Evolutionary conservation across 2,888 invertebrate genomes (phyloP), one percentile per base, ranked within the genome.

Genomic region (Aspidiotus destructor): DNA sequence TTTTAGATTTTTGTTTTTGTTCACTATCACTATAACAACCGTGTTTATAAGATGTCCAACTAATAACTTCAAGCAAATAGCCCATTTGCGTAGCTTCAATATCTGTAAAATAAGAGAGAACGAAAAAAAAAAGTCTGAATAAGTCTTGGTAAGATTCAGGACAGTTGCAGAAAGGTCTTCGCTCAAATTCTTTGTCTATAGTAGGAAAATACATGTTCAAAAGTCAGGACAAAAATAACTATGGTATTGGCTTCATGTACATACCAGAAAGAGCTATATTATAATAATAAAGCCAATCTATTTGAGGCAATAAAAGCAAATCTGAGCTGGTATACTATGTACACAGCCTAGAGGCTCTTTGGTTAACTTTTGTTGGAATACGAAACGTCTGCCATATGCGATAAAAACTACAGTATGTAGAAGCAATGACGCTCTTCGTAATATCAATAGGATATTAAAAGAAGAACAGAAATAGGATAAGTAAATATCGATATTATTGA

Each of bases 341-440:
- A 65, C 65, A 65, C 65, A 65, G 65, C 65, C 65, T 58, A 58
- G 58, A 65, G 65, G 65, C 58, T 65, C 65, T 65, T 65, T 65
- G 65, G 58, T 65, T 65, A 65, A 65, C 65, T 65, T 65, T 65
- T 65, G 65, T 57, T 53, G 58, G 58, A 65, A 65, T 17, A 58
- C 58, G 48, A 58, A 58, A 58, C 48, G 65, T 58, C 58, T 65
- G 48, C 58, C 65, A 28, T 65, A 48, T 41, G 42, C 58, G 65
- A 58, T 44, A 40, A 57, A 64, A 64, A 64, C 48, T 48, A 48
- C 48, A 11, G 48, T 48, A 48, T 6, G 48, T 48, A 1, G 10
- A n/a, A 48, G n/a, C 10, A 48, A 11, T 48, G 48, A 48, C n/a
- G n/a, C 48, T 48, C 48, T 48, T 48, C n/a, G 48, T n/a, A 28